Base-by-base conservation (phyloP, 1,140 invertebrate species). In the Lordiphosa clarofinis region DNA sequence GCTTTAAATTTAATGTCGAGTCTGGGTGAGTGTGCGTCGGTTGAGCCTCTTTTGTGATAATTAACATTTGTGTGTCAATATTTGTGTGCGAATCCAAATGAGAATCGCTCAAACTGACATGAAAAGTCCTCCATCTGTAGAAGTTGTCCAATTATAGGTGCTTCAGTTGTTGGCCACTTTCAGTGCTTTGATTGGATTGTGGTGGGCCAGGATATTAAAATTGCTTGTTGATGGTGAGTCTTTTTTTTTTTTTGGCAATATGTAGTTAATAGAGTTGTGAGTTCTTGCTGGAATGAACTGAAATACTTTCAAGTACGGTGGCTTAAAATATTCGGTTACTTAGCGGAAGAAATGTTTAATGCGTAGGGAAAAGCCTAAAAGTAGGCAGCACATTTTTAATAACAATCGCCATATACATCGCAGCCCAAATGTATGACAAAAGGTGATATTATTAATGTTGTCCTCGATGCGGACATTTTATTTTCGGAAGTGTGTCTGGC, bases 21-120 rank as follows among this genome's bases (percentile, higher is more conserved):
- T 66, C n/a, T 13, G 4, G 15, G 12, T 31, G 31, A 24, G 24
- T 35, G 19, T 33, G 15, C 19, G 43, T 56, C 55, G 15, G 42
- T 68, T 4, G 19, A 8, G 19, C 4, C 24, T 46, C 43, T 31
- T 44, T 31, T 33, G n/a, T 11, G 11, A 56, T 71, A 74, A 81
- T 81, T 75, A 81, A 74, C 75, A 82, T 75, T 60, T 47, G 56
- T 63, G 43, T 63, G 75, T 56, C 71, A 81, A 81, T 72, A 82
- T 82, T 75, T 60, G 50, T 49, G 12, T 28, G 19, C 33, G 19
- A 55, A 59, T 42, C 46, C 33, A 55, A 61, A 69, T 65, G 47
- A 61, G 58, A 54, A 44, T 65, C 49, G 47, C 42, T 44, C 33
- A 10, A 28, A 28, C 11, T 48, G 62, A 48, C 62, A 56, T 10